Conservation (phyloP, 64 coral and sea anemone species). For the Actinia equina region DNA sequence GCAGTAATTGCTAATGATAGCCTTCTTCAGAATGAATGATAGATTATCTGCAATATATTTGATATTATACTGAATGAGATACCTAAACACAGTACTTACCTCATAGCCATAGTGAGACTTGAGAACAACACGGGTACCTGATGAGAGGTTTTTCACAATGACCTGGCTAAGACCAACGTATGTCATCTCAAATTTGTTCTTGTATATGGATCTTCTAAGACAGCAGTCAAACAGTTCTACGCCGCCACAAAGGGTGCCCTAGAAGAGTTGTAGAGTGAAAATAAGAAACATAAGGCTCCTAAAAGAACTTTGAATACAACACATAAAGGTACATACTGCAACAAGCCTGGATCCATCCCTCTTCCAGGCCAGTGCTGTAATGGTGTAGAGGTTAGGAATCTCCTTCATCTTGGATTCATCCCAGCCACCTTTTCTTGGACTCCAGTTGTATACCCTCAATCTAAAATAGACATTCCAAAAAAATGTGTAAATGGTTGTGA, state of each 20-base stretch:
- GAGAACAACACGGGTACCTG: constrained; percentile 96
- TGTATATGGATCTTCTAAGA: constrained; percentile 92
- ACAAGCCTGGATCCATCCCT: constrained; percentile 96
- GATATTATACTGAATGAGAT: background rate
- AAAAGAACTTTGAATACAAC: too few relatives aligned
- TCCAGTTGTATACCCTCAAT: constrained; percentile 96
- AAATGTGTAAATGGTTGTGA: too few relatives aligned
- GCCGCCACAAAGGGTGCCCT: constrained; percentile 97
- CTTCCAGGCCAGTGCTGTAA: constrained; percentile 96
- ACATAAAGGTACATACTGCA: constrained; percentile 40
- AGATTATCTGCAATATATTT: background rate
- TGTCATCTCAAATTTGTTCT: constrained; percentile 99
- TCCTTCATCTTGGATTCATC: constrained; percentile 87
- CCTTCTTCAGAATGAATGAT: too few relatives aligned
- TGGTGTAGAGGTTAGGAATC: constrained; percentile 97
- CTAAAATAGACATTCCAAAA: constrained; percentile 8
- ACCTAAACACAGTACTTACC: constrained; percentile 29
- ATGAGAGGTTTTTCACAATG: constrained; percentile 98
- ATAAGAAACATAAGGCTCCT: too few relatives aligned
- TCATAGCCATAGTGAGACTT: constrained; percentile 99
- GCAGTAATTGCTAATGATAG: background rate
- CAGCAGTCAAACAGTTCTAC: constrained; percentile 99
- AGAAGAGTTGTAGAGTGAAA: too few relatives aligned
- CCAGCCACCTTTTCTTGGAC: constrained; percentile 93
- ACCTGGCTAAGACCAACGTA: constrained; percentile 99